Conservation (phyloP, 2,113 vertebrate genomes). For the Laticauda laticaudata region DNA sequence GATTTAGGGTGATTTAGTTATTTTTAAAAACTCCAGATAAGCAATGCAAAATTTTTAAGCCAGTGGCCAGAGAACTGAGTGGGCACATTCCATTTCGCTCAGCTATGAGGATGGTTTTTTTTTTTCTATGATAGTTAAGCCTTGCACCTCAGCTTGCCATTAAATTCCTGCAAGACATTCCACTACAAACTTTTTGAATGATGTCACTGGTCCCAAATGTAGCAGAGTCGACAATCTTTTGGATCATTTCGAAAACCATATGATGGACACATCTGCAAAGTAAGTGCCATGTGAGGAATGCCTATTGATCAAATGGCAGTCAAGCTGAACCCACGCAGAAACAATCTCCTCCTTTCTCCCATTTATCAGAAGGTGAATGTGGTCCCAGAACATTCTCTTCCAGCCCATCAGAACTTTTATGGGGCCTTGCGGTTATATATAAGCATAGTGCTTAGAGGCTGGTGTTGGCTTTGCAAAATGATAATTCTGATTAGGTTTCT, state of each 20-base stretch:
- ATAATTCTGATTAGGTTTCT: not conserved
- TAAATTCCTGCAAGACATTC: not conserved
- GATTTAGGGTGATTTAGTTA: conserved; percentile 18
- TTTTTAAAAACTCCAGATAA: not conserved
- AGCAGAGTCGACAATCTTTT: not conserved
- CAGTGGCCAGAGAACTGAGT: too few species aligned
- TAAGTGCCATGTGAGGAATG: not conserved
- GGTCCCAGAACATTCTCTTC: not conserved
- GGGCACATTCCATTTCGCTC: not conserved
- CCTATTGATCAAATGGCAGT: not conserved
- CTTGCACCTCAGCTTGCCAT: not conserved
- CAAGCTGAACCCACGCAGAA: not conserved
- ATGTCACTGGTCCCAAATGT: not conserved
- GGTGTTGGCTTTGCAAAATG: not conserved
- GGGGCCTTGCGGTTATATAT: not conserved
- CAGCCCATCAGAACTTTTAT: not conserved
- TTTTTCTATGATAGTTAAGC: not conserved
- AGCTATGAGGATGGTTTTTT: not conserved
- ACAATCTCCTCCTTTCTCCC: not conserved
- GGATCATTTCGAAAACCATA: not conserved
- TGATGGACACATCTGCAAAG: not conserved
- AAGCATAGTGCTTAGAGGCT: not conserved
- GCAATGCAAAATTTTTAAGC: not conserved
- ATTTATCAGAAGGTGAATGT: not conserved
- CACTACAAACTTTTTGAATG: not conserved